Evolutionary conservation across 2,888 invertebrate genomes (phyloP), one percentile per base, ranked within the genome.

Genomic region (Lacanobia oleracea): DNA sequence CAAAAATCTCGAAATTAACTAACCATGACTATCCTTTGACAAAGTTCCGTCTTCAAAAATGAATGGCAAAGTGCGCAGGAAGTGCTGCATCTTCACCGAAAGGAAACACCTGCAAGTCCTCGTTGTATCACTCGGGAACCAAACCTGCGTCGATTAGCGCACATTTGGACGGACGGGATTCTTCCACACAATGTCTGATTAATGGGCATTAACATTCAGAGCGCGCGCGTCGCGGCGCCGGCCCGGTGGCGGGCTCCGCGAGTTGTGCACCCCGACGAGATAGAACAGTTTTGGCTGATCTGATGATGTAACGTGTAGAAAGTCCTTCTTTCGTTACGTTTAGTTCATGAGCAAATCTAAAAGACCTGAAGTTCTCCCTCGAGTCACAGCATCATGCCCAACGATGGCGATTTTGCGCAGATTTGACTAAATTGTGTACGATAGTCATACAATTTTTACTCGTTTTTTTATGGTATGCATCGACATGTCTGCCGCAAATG

Each of bases 181-280:
- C 85, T 78, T 87, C 70, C 84, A 79, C 86, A 87, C 87, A 87
- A 84, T 83, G 84, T 82, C 90, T 90, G 89, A 91, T 91, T 91
- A 91, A 88, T 87, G 84, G 78, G 70, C 87, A 89, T 91, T 91
- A 90, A 81, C 83, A 91, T 91, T 87, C 91, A 76, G 82, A 53
- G 54, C 86, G 87, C 89, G 88, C 84, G 72, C 80, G 66, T 67
- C 53, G 72, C 81, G 87, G 89, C 89, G 88, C 89, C 87, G 82
- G 77, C 71, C 50, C 12, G 50, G 37, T 73, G n/a, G 67, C 79
- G 4, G 77, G 81, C 82, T 23, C 27, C 86, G 78, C 72, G 48
- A 84, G 70, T 83, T 43, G 84, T 62, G 84, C 83, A 88, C 67
- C 75, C 72, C 23, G 50, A 37, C n/a, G 5, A 60, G 2, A 51